Base-by-base conservation (phyloP, 1,140 invertebrate species). In the Leptoteleia sp. region DNA sequence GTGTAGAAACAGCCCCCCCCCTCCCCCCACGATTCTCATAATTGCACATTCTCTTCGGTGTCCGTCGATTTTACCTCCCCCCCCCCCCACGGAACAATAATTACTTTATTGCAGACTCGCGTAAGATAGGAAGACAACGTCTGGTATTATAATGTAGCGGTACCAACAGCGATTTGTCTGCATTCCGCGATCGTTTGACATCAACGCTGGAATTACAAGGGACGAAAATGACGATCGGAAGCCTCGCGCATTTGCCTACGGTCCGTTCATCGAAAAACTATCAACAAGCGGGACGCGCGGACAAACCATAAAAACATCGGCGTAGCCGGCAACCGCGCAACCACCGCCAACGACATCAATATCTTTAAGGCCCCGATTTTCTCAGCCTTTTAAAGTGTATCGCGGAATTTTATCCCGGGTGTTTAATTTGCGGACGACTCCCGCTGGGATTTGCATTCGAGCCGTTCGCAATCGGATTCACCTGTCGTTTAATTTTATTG, bases 71-170 rank as follows among this genome's bases (percentile, higher is more conserved):
- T n/a, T n/a, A n/a, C n/a, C n/a, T n/a, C n/a, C n/a, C n/a, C n/a
- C n/a, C n/a, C n/a, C n/a, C n/a, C n/a, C n/a, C n/a, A n/a, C 22
- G 27, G 12, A 13, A 50, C 33, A 61, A 65, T 64, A 45, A 65
- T 75, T 75, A 35, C 43, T 75, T 64, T 65, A 65, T 75, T 65
- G 19, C 59, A 7, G 0, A 11, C 38, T 29, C 37, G 29, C 8
- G 27, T 27, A 45, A 54, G 27, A 75, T 75, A 43, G 42, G 7
- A 15, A 25, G 11, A 33, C n/a, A 37, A 25, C 62, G 47, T 61
- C 43, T 27, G 19, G 65, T 77, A 65, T 73, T 71, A 59, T 59
- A 70, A 71, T 65, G 25, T 75, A 75, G 70, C 76, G 64, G 70
- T 75, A 79, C 47, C 48, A 1, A 8, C 57, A 29, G 31, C 65